Conservation (phyloP, 2,888 invertebrate genomes). For the Oxytorus armatus region DNA sequence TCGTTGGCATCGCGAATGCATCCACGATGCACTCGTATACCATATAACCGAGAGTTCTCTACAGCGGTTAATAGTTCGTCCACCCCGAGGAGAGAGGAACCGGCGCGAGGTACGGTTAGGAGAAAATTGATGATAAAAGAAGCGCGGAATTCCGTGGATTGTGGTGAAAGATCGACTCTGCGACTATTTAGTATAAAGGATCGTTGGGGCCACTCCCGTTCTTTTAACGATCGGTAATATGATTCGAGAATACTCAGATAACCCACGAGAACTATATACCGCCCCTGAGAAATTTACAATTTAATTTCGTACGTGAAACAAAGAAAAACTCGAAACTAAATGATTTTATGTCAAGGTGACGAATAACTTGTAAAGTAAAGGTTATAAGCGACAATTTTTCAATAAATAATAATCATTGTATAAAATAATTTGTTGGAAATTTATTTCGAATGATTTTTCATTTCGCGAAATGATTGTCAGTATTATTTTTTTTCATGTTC, state of each 20-base stretch:
- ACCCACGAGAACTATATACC: neutral
- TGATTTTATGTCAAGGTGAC: too few relatives aligned
- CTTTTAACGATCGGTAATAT: conserved; percentile 6
- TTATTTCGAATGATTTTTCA: too few relatives aligned
- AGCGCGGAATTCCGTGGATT: conserved; percentile 43
- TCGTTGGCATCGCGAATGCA: conserved; percentile 30
- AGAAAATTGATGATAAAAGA: conserved; percentile 51
- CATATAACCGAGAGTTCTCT: neutral
- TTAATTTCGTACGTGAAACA: neutral
- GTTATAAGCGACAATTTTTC: too few relatives aligned
- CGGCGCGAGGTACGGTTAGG: conserved; percentile 13
- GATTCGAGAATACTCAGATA: conserved; percentile 3
- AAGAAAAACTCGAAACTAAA: too few relatives aligned
- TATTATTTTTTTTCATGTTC: too few relatives aligned
- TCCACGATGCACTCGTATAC: conserved; percentile 44
- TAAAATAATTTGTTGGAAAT: too few relatives aligned
- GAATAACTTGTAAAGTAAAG: too few relatives aligned
- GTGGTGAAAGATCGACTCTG: conserved; percentile 44
- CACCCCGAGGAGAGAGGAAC: conserved; percentile 3
- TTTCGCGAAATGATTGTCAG: too few relatives aligned
- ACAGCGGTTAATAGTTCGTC: conserved; percentile 58
- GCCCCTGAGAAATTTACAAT: neutral
- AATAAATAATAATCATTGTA: too few relatives aligned
- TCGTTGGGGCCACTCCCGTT: conserved; percentile 51
- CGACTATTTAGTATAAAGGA: conserved; percentile 17